A percentile compares a stretch with the other conserved stretches of the same genome.
Conservation (phyloP, 2,113 vertebrate genomes). For the Otocyon megalotis region DNA sequence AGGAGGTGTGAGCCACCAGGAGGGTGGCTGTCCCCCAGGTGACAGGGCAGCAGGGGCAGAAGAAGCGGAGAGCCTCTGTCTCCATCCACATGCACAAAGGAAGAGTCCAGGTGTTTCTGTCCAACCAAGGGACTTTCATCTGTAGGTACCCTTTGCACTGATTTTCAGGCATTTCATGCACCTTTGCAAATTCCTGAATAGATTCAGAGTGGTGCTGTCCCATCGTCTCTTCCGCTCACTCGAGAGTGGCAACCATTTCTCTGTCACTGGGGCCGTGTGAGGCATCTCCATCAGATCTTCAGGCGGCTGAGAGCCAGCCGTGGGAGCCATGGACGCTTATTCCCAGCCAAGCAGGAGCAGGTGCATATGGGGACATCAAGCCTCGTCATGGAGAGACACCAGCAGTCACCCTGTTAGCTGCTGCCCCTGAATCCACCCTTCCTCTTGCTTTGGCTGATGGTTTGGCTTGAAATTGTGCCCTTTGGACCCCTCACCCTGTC, state of each 20-base stretch:
- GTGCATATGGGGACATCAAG: accelerated
- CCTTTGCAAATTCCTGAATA: not conserved
- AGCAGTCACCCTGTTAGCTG: not conserved
- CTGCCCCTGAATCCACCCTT: not conserved
- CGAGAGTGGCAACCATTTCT: not conserved
- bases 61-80: not conserved
- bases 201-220: too few relatives aligned
- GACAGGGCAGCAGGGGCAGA: too few relatives aligned
- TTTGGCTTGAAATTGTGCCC: not conserved
- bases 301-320: accelerated
- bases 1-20: not conserved
- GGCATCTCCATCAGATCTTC: not conserved
- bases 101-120: not conserved
- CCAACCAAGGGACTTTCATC: not conserved
- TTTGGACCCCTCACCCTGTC: not conserved
- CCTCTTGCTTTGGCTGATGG: not conserved
- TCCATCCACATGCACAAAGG: not conserved
- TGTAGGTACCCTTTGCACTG: too few relatives aligned
- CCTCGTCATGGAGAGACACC: accelerated
- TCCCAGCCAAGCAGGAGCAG: not conserved
- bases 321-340: not conserved
- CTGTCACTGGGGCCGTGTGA: not conserved
- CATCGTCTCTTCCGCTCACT: not conserved
- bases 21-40: not conserved
- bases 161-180: not conserved